Conservation (phyloP, 2,888 invertebrate genomes). For the Thymelicus lineola region DNA sequence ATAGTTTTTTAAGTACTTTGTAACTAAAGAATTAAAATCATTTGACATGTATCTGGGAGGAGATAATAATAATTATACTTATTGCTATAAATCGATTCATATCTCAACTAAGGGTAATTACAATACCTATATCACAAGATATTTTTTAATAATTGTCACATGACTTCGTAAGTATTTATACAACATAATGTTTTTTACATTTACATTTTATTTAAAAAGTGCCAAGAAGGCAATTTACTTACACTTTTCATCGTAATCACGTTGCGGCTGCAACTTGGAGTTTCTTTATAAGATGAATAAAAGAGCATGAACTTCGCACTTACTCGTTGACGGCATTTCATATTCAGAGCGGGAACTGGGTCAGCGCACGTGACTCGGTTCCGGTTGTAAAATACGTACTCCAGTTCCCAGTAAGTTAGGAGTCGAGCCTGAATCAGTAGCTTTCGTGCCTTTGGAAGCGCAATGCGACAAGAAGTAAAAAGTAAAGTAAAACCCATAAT, state of each 20-base stretch:
- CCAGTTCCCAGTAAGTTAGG: not conserved
- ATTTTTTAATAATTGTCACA: too few species aligned
- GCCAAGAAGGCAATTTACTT: not conserved
- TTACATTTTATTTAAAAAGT: not conserved
- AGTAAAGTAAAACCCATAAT: too few species aligned
- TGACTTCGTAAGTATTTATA: too few species aligned
- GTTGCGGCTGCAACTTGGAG: not conserved
- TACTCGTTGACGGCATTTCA: slow-evolving; percentile 12
- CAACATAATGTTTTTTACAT: too few species aligned
- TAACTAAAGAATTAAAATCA: too few species aligned
- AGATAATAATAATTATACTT: too few species aligned
- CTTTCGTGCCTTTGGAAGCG: not conserved
- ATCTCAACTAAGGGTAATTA: too few species aligned
- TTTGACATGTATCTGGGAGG: too few species aligned
- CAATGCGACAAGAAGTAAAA: too few species aligned
- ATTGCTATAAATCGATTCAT: too few species aligned
- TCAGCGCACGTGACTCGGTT: slow-evolving; percentile 21
- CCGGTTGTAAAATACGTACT: slow-evolving; percentile 25
- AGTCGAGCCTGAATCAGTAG: slow-evolving; percentile 5
- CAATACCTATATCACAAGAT: too few species aligned
- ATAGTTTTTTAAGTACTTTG: too few species aligned
- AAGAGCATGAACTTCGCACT: slow-evolving; percentile 8
- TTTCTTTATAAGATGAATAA: not conserved
- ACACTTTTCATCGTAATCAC: not conserved
- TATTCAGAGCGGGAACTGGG: slow-evolving; percentile 25